Evolutionary conservation across 2,888 invertebrate genomes (phyloP).

Genomic region (Drosophila maculinotata): DNA sequence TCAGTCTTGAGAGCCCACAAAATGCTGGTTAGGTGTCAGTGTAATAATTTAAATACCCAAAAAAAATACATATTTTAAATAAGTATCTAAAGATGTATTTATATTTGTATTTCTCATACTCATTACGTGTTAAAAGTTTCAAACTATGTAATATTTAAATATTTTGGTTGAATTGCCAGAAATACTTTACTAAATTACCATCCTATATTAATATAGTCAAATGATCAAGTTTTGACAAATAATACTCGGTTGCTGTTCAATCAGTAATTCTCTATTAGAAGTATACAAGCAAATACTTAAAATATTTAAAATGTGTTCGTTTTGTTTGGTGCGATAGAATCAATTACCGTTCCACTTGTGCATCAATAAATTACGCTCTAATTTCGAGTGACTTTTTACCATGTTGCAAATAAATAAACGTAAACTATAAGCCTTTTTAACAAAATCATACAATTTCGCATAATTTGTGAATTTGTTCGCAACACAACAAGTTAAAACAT

Average conservation of each 20-base stretch:
- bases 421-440: slow-evolving; percentile 29
- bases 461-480: slow-evolving; percentile 34
- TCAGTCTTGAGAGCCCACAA: neutral
- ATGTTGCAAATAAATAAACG: slow-evolving; percentile 21
- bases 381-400: slow-evolving; percentile 36
- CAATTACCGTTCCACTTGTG: slow-evolving; percentile 34
- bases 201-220: no score
- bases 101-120: no score
- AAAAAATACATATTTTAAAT: neutral
- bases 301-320: neutral
- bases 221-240: no score
- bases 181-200: no score
- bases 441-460: slow-evolving; percentile 27
- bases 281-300: neutral
- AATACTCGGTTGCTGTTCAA: no score
- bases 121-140: no score
- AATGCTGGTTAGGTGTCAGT: neutral
- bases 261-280: neutral
- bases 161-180: no score
- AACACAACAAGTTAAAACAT: slow-evolving; percentile 30
- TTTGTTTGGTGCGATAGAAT: slow-evolving; percentile 8
- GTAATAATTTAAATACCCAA: neutral
- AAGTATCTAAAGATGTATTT: no score
- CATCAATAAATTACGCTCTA: slow-evolving; percentile 35
- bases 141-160: no score